These are phyloP conservation scores for Aquatica leii DNA, from an alignment of 2,888 invertebrate species.

Conservation along the genomic window DNA sequence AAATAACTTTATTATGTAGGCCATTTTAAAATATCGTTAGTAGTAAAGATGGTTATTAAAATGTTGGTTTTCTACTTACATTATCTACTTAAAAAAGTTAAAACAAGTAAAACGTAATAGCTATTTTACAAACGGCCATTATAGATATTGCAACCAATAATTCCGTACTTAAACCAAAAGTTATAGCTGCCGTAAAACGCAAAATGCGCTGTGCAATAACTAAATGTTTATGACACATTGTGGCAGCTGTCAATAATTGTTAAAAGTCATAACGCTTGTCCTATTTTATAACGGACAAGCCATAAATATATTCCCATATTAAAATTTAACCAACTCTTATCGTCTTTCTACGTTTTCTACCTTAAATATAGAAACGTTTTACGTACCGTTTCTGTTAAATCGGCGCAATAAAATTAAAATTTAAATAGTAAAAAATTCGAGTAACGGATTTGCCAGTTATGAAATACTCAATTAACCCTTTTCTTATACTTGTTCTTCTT, in stretches of 20 bases:
- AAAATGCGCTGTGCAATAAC: conserved; percentile 30
- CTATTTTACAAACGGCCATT: conserved; percentile 30
- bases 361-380: conserved; percentile 8
- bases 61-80: too few species aligned
- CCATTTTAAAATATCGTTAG: too few species aligned
- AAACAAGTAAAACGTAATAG: conserved; percentile 29
- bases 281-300: conserved; percentile 8
- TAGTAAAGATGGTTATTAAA: too few species aligned
- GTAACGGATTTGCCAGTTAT: conserved; percentile 30
- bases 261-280: conserved; percentile 28
- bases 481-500: too few species aligned
- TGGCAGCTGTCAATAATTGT: conserved; percentile 32
- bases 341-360: background rate
- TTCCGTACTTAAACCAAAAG: conserved; percentile 38
- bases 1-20: too few species aligned
- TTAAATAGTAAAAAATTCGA: conserved; percentile 53
- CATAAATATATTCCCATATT: background rate
- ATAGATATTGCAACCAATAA: conserved; percentile 37
- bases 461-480: conserved; percentile 23
- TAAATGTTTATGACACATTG: conserved; percentile 38
- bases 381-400: conserved; percentile 5
- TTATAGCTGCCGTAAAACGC: conserved; percentile 32
- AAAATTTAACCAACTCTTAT: background rate
- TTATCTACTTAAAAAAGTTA: conserved; percentile 12
- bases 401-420: conserved; percentile 48